Conservation (phyloP, 2,797 vertebrate species). For the Falco columbarius region DNA sequence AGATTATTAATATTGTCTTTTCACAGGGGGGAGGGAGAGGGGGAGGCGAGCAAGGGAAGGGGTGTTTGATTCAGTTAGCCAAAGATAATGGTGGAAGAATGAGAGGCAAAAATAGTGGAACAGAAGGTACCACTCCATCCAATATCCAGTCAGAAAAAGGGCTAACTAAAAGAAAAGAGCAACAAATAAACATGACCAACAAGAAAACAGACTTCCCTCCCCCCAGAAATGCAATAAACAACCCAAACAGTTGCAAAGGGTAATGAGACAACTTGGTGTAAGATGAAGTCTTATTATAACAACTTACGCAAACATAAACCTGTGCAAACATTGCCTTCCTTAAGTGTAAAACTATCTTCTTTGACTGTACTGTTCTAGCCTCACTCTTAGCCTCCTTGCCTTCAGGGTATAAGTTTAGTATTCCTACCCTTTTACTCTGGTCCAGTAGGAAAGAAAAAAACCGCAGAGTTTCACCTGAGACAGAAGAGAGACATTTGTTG, state of each 20-base stretch:
- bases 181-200: neutral
- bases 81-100: neutral
- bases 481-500: neutral
- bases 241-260: neutral
- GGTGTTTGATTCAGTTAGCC: neutral
- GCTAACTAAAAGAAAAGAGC: neutral
- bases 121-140: neutral
- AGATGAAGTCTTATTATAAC: neutral
- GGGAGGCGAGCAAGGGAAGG: neutral
- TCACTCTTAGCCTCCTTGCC: neutral
- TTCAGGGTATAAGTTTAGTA: neutral
- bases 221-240: neutral
- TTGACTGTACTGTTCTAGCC: neutral
- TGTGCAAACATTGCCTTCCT: neutral
- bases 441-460: neutral
- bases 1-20: neutral
- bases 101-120: neutral
- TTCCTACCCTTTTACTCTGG: neutral
- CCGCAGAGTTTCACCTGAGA: neutral
- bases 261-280: neutral
- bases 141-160: neutral
- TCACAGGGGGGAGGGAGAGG: accelerated
- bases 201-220: neutral
- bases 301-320: neutral
- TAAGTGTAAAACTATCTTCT: neutral